Percentiles rank a stretch among this genome's conserved stretches.
Evolutionary conservation across 2,113 vertebrate species (phyloP).

Genomic region (Aegithalos caudatus): DNA sequence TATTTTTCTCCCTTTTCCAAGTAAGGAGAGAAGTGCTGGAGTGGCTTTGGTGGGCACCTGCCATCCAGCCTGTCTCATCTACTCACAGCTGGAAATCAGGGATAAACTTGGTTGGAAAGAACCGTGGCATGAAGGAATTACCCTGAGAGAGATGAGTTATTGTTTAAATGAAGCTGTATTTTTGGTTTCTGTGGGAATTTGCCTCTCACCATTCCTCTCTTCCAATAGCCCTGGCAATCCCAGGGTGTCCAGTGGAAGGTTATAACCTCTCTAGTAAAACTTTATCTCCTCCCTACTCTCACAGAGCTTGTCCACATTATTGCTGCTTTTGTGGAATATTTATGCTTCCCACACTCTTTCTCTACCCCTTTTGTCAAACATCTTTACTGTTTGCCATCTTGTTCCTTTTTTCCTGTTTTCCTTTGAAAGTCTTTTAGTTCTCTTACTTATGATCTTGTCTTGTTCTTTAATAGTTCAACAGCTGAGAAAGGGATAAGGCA

Average conservation of each 20-base stretch:
- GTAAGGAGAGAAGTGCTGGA: neutral
- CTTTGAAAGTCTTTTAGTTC: neutral
- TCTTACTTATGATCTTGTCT: neutral
- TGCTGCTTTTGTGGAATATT: neutral
- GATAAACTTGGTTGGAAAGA: neutral
- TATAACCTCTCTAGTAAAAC: neutral
- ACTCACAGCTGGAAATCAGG: neutral
- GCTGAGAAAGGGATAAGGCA: neutral
- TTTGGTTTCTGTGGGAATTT: neutral
- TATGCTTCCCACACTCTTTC: neutral
- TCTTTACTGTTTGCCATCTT: neutral
- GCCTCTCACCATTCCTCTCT: neutral
- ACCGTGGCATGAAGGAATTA: neutral
- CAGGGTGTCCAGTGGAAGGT: neutral
- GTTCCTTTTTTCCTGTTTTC: no score
- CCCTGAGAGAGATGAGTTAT: neutral
- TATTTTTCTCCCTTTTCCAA: neutral
- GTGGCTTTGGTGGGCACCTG: neutral
- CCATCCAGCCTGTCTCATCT: neutral
- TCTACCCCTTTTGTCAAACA: neutral
- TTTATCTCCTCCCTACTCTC: neutral
- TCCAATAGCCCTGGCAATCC: neutral
- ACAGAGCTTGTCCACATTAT: neutral
- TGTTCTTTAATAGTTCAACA: neutral
- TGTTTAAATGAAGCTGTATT: neutral